These are phyloP conservation scores for Ctenoplectra terminalis DNA, from an alignment of 1,140 invertebrate genomes.

Conservation along the genomic window DNA sequence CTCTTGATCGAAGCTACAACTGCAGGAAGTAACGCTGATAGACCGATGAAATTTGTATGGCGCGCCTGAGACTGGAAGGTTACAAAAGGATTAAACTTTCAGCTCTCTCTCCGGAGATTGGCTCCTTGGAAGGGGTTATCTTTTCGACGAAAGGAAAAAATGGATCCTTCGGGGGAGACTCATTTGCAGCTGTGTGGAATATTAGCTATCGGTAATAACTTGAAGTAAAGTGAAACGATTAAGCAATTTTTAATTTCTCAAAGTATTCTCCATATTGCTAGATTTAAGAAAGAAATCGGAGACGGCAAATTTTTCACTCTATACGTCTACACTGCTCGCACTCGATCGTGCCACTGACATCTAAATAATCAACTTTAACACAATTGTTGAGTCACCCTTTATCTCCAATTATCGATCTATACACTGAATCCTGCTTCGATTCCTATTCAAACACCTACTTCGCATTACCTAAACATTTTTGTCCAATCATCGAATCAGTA, in stretches of 20 bases:
- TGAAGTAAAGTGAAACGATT: too few relatives aligned
- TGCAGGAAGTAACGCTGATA: background rate
- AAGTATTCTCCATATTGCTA: background rate
- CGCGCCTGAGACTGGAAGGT: background rate
- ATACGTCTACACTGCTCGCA: background rate
- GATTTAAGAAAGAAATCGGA: too few relatives aligned
- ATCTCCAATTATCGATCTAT: too few relatives aligned
- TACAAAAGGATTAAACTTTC: slow-evolving; percentile 26
- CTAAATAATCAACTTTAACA: background rate
- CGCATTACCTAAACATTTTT: background rate
- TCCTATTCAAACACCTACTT: too few relatives aligned
- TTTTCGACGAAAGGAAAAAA: background rate
- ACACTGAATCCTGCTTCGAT: background rate
- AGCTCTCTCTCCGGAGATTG: slow-evolving; percentile 8
- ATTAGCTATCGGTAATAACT: too few relatives aligned
- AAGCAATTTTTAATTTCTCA: background rate
- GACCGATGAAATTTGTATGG: slow-evolving; percentile 23
- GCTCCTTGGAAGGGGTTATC: background rate
- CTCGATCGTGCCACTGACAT: too few relatives aligned
- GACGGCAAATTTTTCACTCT: background rate
- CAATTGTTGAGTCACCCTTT: too few relatives aligned
- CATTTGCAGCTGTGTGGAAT: background rate
- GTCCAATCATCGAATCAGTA: too few relatives aligned
- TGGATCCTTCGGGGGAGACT: background rate
- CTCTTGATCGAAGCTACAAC: background rate